Evolutionary conservation across 1,140 invertebrate species (phyloP).

Genomic region (silkworm (Bombyx mori)): DNA sequence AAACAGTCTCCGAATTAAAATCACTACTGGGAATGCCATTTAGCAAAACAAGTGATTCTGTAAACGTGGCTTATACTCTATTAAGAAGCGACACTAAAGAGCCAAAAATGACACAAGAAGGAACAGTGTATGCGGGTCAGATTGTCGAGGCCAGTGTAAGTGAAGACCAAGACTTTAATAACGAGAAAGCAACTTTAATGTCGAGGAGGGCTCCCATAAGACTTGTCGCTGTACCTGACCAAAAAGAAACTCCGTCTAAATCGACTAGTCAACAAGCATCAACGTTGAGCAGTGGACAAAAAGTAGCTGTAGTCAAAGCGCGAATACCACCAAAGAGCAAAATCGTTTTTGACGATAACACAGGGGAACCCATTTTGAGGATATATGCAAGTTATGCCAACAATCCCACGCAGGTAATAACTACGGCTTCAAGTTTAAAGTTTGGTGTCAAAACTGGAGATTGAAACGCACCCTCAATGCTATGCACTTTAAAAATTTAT

Average conservation of each 20-base stretch:
- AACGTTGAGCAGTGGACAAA: conserved; percentile 20
- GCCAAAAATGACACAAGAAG: conserved; percentile 39
- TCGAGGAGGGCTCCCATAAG: conserved; percentile 41
- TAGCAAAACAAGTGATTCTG: conserved; percentile 43
- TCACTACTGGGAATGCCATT: conserved; percentile 34
- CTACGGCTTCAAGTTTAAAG: too few relatives aligned
- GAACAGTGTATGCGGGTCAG: conserved; percentile 46
- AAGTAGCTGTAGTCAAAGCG: conserved; percentile 41
- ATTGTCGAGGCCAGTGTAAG: conserved; percentile 52
- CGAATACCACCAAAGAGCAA: conserved; percentile 60
- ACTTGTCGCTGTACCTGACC: conserved; percentile 35
- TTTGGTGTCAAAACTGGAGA: too few relatives aligned
- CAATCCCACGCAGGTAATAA: conserved; percentile 41
- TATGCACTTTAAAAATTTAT: too few relatives aligned
- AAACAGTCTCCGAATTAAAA: conserved; percentile 26
- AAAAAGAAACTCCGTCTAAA: conserved; percentile 15
- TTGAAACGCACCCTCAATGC: too few relatives aligned
- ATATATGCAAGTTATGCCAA: conserved; percentile 60
- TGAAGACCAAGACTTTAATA: conserved; percentile 54
- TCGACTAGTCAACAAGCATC: conserved; percentile 7
- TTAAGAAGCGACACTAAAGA: conserved; percentile 38
- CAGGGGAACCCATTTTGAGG: conserved; percentile 54
- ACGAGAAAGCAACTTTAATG: conserved; percentile 35
- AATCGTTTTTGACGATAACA: conserved; percentile 54
- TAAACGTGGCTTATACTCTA: conserved; percentile 54